Conservation (phyloP, 2,113 vertebrate species). For the Archocentrus centrarchus region DNA sequence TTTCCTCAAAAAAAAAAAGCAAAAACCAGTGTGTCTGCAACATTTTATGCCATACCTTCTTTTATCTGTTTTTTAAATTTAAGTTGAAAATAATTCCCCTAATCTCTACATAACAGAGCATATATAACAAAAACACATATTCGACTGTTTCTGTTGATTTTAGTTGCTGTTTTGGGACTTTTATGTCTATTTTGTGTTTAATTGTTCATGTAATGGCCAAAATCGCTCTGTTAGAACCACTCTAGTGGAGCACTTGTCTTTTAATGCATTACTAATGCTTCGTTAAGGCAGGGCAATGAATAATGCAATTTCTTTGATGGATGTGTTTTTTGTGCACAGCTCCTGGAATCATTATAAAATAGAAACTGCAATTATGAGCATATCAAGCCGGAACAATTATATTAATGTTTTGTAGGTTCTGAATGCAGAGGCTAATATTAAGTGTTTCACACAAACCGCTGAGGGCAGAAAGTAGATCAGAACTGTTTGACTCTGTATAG, state of each 20-base stretch:
- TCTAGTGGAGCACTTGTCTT: neutral
- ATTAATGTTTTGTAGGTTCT: neutral
- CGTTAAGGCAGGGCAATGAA: constrained; percentile 1
- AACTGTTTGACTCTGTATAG: neutral
- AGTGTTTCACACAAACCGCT: neutral
- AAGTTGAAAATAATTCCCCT: neutral
- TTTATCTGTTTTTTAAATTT: neutral
- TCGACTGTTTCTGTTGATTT: neutral
- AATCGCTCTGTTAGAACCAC: neutral
- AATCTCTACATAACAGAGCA: neutral
- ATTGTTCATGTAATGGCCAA: neutral
- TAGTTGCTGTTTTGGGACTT: neutral
- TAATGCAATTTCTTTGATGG: constrained; percentile 15
- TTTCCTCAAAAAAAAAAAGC: neutral
- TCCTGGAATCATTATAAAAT: constrained; percentile 11
- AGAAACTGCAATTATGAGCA: constrained; percentile 8
- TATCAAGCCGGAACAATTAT: constrained; percentile 1
- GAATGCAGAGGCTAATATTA: neutral
- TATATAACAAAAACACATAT: neutral
- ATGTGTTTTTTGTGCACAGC: constrained; percentile 38
- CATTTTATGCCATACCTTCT: neutral
- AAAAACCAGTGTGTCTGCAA: neutral
- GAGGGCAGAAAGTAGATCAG: neutral
- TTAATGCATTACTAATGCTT: constrained; percentile 33
- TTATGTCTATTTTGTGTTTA: neutral